Base-by-base conservation (phyloP, 2,888 invertebrate species). In the Exocentrus adspersus region DNA sequence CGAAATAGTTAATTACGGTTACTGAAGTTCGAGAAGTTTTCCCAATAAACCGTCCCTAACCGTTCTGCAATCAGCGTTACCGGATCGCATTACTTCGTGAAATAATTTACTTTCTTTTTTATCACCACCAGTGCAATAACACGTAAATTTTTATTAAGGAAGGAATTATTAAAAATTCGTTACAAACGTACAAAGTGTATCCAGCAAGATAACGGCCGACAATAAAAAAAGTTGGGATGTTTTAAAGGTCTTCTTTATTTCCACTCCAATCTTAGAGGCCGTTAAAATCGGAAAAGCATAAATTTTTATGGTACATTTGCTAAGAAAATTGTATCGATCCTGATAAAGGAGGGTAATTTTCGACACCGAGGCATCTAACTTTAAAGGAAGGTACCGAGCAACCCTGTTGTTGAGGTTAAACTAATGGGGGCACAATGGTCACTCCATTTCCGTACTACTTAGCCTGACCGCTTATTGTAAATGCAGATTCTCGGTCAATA, bases 261-360 rank as follows among this genome's bases (percentile, higher is more conserved):
- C 70, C 70, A 63, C 66, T 72, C 64, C 62, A 68, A 70, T 68
- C 64, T 60, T 46, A 53, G 62, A 62, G 54, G 67, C 68, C 72
- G 71, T 75, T 75, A 75, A 75, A 76, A 77, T 76, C 77, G 77
- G 75, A 76, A 77, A 78, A 66, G 71, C 72, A 72, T 78, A 77
- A 76, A 77, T 76, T 78, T 78, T 78, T 78, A 78, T 76, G 70
- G 77, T 67, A 70, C 77, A 77, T 78, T 78, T 77, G 73, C 75
- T 76, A 75, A 78, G 78, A 76, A 78, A 78, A 78, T 78, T 77
- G 78, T 77, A 72, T 70, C 75, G 77, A 77, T 76, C 75, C 72
- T 68, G 70, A 63, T 67, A 72, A 69, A 71, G 65, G 52, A 70
- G 69, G 75, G 77, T 74, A 78, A 78, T 78, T 78, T 76, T 73